phyloP scores from a whole-genome alignment of 2,113 vertebrate genomes.

The Columba janthina region DNA sequence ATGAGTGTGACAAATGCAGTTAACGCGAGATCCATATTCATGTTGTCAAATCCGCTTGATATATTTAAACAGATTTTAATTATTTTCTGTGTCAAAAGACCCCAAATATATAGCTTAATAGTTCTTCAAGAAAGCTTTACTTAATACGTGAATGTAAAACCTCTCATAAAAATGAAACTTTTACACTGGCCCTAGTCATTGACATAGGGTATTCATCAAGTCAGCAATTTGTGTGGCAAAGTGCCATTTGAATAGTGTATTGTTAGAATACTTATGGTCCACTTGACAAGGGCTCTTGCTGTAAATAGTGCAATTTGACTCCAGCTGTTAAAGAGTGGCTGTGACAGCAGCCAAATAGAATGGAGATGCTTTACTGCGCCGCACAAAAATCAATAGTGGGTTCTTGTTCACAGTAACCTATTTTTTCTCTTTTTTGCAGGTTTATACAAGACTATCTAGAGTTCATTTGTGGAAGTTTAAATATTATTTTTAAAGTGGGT shows the following conservation, averaged over 20 bases:
- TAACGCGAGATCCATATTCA: conserved; percentile 81
- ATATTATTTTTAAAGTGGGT: conserved; percentile 63
- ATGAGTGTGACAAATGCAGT: conserved; percentile 80
- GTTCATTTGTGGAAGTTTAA: conserved; percentile 73
- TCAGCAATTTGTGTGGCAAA: conserved; percentile 84
- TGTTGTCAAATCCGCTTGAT: conserved; percentile 79
- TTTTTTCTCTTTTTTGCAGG: conserved; percentile 80
- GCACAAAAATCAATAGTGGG: conserved; percentile 95
- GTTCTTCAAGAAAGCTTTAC: conserved; percentile 72
- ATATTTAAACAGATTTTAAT: conserved; percentile 82
- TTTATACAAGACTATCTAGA: conserved; percentile 77
- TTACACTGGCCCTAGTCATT: conserved; percentile 72
- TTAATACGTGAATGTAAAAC: conserved; percentile 76
- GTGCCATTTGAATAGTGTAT: conserved; percentile 86
- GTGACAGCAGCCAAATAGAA: conserved; percentile 95
- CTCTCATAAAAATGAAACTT: conserved; percentile 79
- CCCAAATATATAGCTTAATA: conserved; percentile 65
- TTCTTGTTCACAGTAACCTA: conserved; percentile 90
- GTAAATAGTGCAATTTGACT: conserved; percentile 99
- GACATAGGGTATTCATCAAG: conserved; percentile 79
- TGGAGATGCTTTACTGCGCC: conserved; percentile 86
- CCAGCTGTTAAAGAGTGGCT: conserved; percentile 97
- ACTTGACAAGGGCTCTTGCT: conserved; percentile 90
- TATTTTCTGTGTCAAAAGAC: conserved; percentile 69
- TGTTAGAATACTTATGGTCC: conserved; percentile 85